Evolutionary conservation across 1,140 invertebrate species (phyloP), one percentile per base, ranked within the genome.

Genomic region (Cydia pomonella): DNA sequence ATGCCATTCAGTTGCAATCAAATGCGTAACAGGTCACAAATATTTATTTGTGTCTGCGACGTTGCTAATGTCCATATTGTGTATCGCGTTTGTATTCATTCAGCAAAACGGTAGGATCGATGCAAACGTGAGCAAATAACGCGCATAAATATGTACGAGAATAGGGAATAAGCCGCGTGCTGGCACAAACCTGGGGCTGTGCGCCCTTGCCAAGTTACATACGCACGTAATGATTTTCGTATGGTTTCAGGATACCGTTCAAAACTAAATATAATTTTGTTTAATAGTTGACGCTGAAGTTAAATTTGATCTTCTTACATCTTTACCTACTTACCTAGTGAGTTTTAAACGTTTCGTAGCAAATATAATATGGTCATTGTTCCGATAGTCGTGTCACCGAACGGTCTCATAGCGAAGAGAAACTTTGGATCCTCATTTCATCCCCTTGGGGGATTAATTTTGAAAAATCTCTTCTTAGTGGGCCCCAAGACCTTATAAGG

Each of bases 41-140:
- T 21, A 59, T 59, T 59, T 18, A 59, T 21, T 59, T 59, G 53
- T 59, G 53, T 3, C 2, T 59, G 53, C n/a, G 53, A 59, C 18
- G 18, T 21, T 59, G 53, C 18, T 59, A 59, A 59, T 59, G 53
- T 21, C 53, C 53, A 59, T 59, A 59, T 21, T 59, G 53, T 59
- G 53, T 59, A 59, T 7, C 18, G 53, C 53, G 53, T 59, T 59
- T 59, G 53, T 59, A 59, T 59, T 59, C 53, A 59, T 59, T 21
- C 53, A 59, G 18, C 53, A 59, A n/a, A 59, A 59, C 53, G 53
- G 7, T 23, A 21, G 53, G 23, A 59, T 59, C 53, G 53, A 59
- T 21, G 53, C 53, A 59, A 21, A 59, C 53, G 53, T 59, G 53
- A 59, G 53, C 53, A 59, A 59, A 59, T 59, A 59, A 59, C 53